Base-by-base conservation (phyloP, 2,888 invertebrate species). In the Brachycybe producta region DNA sequence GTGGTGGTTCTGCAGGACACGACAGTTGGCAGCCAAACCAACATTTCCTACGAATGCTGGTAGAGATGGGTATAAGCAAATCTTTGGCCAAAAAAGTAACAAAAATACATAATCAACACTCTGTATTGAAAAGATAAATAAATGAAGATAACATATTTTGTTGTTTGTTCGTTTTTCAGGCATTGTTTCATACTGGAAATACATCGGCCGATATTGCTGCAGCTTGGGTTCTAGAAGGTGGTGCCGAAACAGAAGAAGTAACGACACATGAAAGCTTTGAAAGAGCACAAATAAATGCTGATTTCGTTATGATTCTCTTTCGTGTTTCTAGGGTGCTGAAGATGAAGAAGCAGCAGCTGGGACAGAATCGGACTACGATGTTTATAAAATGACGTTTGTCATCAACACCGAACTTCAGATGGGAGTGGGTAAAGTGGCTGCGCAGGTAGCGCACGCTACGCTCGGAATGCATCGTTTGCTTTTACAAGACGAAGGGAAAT, bases 361-460 rank as follows among this genome's bases (percentile, higher is more conserved):
- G 19, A 59, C 61, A 8, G 62, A 59, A 3, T 60, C 59, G 11
- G 57, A 56, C 7, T 58, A 59, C 3, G 66, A 67, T 36, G 64
- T 64, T 46, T 74, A 70, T 62, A 78, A 78, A 66, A 78, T 78
- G 78, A 75, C 75, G 21, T 74, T 78, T 63, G 73, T 78, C 26
- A 75, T 78, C 5, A 79, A 79, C 62, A 64, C 66, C 38, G 70
- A 71, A 24, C 63, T 79, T 44, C 70, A 72, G 55, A 79, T 79
- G 78, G 75, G 77, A 1, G 64, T 71, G 26, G 79, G 78, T 2
- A 79, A 79, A 63, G 64, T 75, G 34, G 73, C 74, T 19, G 72
- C 75, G 34, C 75, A 76, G 64, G 73, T 71, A 27, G 77, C 73
- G 0, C 78, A 78, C 64, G 77, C 75, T 23, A 72, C 75, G 38